A percentile compares a stretch with the other conserved stretches of the same genome.
These are phyloP conservation scores for Rhynchomys soricoides DNA, from an alignment of 2,113 vertebrate species.

Conservation along the genomic window DNA sequence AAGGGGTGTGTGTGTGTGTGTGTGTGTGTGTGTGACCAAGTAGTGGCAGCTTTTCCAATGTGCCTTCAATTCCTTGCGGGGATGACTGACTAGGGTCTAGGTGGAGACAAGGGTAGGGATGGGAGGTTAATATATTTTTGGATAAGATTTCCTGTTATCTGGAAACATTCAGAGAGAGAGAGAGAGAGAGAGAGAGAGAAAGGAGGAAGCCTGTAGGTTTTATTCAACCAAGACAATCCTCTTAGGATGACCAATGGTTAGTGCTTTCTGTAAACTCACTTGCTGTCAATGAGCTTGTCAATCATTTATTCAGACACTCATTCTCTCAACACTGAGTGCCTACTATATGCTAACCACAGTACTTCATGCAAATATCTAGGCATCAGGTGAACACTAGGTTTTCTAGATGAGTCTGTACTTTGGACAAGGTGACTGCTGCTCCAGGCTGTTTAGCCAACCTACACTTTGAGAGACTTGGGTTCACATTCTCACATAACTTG, in stretches of 20 bases:
- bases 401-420: background rate
- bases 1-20: background rate
- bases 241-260: constrained; percentile 32
- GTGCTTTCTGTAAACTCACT: constrained; percentile 45
- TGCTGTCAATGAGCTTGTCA: background rate
- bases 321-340: background rate
- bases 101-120: background rate
- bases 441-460: background rate
- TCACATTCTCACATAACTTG: constrained; percentile 7
- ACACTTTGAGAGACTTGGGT: background rate
- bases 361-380: background rate
- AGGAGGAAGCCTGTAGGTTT: background rate
- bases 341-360: background rate
- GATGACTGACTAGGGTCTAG: background rate
- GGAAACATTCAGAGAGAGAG: constrained; percentile 24
- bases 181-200: background rate
- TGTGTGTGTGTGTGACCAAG: background rate
- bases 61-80: constrained; percentile 37
- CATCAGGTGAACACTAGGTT: background rate
- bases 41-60: constrained; percentile 24
- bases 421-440: background rate
- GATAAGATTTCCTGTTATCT: constrained; percentile 63
- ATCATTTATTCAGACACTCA: constrained; percentile 31
- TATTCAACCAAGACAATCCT: constrained; percentile 44
- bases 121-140: constrained; percentile 42